Conservation (phyloP, 1,140 invertebrate species). For the Goniozus legneri region DNA sequence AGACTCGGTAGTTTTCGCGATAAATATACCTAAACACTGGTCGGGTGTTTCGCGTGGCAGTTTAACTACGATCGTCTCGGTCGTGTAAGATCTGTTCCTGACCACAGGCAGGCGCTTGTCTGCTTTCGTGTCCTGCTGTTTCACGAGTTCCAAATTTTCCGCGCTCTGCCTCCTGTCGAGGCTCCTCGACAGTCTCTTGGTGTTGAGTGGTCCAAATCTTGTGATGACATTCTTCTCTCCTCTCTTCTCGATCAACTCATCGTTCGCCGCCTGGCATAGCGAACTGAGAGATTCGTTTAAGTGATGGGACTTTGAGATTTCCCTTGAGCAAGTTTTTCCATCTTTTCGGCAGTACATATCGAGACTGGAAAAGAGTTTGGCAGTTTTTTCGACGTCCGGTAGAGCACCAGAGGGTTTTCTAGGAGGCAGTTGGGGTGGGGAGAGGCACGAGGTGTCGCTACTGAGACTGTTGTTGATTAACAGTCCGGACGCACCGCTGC, state of each 20-base stretch:
- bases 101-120: constrained; percentile 43
- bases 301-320: constrained; percentile 5
- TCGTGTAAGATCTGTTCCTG: constrained; percentile 48
- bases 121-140: background rate
- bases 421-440: constrained; percentile 37
- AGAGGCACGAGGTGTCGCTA: constrained; percentile 42
- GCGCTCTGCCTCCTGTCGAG: constrained; percentile 10
- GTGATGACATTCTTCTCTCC: constrained; percentile 2
- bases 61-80: constrained; percentile 63
- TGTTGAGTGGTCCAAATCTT: background rate
- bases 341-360: constrained; percentile 17
- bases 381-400: constrained; percentile 24
- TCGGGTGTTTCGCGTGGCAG: constrained; percentile 63
- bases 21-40: constrained; percentile 80
- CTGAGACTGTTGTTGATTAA: constrained; percentile 41
- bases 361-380: constrained; percentile 19
- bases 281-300: background rate
- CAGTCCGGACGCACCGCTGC: constrained; percentile 59
- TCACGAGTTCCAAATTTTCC: constrained; percentile 33
- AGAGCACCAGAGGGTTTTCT: constrained; percentile 23
- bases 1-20: constrained; percentile 72
- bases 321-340: background rate
- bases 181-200: constrained; percentile 4
- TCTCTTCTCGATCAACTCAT: constrained; percentile 15
- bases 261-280: constrained; percentile 15